phyloP scores from a whole-genome alignment of 2,888 invertebrate species.

The Mylabris sibirica region DNA sequence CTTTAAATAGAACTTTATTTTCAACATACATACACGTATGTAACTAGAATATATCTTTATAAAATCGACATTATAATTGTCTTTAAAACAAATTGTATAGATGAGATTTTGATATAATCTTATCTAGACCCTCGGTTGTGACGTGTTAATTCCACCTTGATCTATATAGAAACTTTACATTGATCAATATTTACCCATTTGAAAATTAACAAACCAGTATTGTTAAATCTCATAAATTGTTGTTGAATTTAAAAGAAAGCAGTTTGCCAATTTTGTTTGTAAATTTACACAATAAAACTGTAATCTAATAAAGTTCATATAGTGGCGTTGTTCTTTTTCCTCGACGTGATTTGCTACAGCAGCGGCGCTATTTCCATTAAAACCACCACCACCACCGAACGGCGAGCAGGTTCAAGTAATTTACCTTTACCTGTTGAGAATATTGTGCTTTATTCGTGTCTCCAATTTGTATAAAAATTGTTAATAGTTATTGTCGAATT shows the following conservation, averaged over 20 bases:
- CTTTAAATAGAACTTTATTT: constrained; percentile 25
- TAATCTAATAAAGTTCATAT: constrained; percentile 17
- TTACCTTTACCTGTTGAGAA: constrained; percentile 12
- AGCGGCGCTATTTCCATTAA: not conserved
- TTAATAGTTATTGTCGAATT: not conserved
- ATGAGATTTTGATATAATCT: not conserved
- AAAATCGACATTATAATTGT: not conserved
- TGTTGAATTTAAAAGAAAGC: no score
- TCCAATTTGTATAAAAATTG: not conserved
- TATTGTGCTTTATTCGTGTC: not conserved
- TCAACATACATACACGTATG: not conserved
- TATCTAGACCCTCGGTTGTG: constrained; percentile 15
- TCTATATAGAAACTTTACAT: constrained; percentile 9
- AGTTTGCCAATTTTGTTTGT: constrained; percentile 20
- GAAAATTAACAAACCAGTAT: not conserved
- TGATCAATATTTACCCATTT: constrained; percentile 27
- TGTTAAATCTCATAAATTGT: constrained; percentile 23
- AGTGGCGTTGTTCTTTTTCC: constrained; percentile 3
- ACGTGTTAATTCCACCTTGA: constrained; percentile 11
- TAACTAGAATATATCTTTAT: no score
- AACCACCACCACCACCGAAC: not conserved
- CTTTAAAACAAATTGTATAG: not conserved
- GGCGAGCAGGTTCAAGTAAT: no score
- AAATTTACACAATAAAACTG: constrained; percentile 18
- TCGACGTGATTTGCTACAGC: not conserved